A percentile compares a stretch with the other conserved stretches of the same genome.
Conservation (phyloP, 2,113 vertebrate genomes). For the Gasterosteus aculeatus region DNA sequence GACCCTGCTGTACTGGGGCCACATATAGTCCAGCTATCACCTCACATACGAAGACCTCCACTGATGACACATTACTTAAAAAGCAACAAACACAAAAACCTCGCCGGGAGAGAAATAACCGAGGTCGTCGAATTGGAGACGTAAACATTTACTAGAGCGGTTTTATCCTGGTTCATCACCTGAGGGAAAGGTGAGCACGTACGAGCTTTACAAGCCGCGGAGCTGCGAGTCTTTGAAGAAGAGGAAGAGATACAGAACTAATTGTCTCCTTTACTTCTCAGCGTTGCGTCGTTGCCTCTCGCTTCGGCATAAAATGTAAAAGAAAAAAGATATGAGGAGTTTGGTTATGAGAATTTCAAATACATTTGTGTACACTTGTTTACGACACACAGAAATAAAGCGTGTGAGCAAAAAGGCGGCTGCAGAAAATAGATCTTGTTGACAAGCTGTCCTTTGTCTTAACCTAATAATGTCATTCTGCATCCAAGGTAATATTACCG, state of each 20-base stretch:
- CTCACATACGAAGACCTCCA: not conserved
- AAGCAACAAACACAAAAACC: too few relatives aligned
- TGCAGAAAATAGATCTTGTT: slow-evolving; percentile 43
- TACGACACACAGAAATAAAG: slow-evolving; percentile 11
- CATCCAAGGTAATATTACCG: slow-evolving; percentile 55
- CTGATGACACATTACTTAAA: too few relatives aligned
- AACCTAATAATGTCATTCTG: slow-evolving; percentile 69
- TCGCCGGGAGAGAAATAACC: too few relatives aligned
- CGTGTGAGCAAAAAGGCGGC: slow-evolving; percentile 4
- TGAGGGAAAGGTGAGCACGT: slow-evolving; percentile 10
- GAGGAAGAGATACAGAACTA: not conserved
- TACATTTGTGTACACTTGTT: not conserved
- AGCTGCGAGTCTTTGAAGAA: slow-evolving; percentile 30
- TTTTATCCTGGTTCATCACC: slow-evolving; percentile 28
- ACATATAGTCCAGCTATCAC: not conserved
- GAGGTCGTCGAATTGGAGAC: too few relatives aligned
- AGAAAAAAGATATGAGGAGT: not conserved
- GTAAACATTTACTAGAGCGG: not conserved
- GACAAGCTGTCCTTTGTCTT: slow-evolving; percentile 68
- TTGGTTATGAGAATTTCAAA: slow-evolving; percentile 19
- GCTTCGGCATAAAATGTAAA: not conserved
- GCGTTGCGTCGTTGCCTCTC: slow-evolving; percentile 2
- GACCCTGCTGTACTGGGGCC: not conserved
- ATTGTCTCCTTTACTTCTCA: slow-evolving; percentile 3
- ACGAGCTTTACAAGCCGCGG: slow-evolving; percentile 19